Evolutionary conservation across 2,113 vertebrate genomes (phyloP), one percentile per base, ranked within the genome.

Genomic region (Chiloscyllium plagiosum): DNA sequence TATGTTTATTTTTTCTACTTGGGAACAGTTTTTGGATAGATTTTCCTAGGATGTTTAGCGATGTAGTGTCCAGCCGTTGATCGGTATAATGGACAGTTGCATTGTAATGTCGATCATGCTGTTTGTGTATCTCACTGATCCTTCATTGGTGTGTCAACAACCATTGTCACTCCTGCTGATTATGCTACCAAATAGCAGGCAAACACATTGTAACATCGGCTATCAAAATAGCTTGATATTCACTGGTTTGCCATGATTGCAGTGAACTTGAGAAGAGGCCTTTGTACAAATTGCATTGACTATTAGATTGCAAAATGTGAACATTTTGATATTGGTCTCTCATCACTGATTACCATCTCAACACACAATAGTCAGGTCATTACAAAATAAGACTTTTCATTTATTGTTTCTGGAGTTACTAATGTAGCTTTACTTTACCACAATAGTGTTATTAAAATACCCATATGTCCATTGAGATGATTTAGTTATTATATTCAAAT

Each of bases 1-100:
- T 42, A 83, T 69, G 92, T 94, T 69, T 94, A 22, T 70, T 94
- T 70, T 70, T 76, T 76, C 90, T 68, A 70, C 68, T 94, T 37
- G n/a, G 65, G 92, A 47, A 69, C 37, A 70, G 24, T 47, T 47
- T 94, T 94, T 61, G 47, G 42, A 47, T 42, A 70, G 37, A 94
- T 94, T 50, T 94, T 22, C 22, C 93, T 12, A 15, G n/a, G 66
- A 26, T 50, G 4, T 61, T 94, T 94, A 37, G 12, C 26, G 5
- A 52, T 72, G 69, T 13, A 70, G 37, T 50, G n/a, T 8, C 93
- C 42, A 94, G 66, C 93, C 4, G 94, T 95, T 95, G 94, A 95
- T 72, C 94, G 24, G 69, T 76, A 33, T 72, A 69, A 94, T 94
- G 92, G 65, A 94, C 66, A 52, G 26, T 50, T 52, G 37, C 69